These are phyloP conservation scores for Masnerella sp. DNA, from an alignment of 2,888 invertebrate genomes.

Conservation along the genomic window DNA sequence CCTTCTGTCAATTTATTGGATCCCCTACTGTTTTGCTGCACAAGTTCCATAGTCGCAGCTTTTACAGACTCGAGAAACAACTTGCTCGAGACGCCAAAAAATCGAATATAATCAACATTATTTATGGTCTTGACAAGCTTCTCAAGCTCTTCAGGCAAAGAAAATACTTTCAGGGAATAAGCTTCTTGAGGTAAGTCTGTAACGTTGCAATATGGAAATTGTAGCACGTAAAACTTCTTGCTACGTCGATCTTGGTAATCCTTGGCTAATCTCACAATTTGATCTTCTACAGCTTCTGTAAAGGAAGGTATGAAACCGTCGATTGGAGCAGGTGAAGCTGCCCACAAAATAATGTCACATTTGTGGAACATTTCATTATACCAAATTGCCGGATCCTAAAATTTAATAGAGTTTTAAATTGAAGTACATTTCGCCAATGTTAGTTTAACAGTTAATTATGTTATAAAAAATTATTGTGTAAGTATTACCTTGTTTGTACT, in stretches of 20 bases:
- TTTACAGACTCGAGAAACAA: slow-evolving; percentile 69
- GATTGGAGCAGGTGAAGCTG: slow-evolving; percentile 69
- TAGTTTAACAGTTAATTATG: too few relatives aligned
- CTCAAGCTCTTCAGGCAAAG: slow-evolving; percentile 70
- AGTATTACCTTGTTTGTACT: slow-evolving; percentile 66
- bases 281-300: slow-evolving; percentile 70
- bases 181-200: slow-evolving; percentile 72
- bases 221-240: slow-evolving; percentile 70
- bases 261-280: slow-evolving; percentile 68
- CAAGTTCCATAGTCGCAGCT: slow-evolving; percentile 64
- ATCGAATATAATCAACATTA: slow-evolving; percentile 63
- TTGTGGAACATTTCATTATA: slow-evolving; percentile 71
- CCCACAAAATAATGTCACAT: slow-evolving; percentile 71
- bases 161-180: slow-evolving; percentile 68
- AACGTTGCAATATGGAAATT: slow-evolving; percentile 73
- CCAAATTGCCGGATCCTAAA: slow-evolving; percentile 73
- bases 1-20: slow-evolving; percentile 19
- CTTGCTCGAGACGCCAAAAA: slow-evolving; percentile 64
- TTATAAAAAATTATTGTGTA: slow-evolving; percentile 1
- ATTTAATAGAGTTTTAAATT: slow-evolving; percentile 12
- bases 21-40: slow-evolving; percentile 31
- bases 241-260: slow-evolving; percentile 68
- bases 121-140: slow-evolving; percentile 71
- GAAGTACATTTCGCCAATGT: too few relatives aligned
- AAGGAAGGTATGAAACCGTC: slow-evolving; percentile 63